Evolutionary conservation across 1,140 invertebrate genomes (phyloP), one percentile per base, ranked within the genome.

Genomic region (Trypoxylus dichotomus): DNA sequence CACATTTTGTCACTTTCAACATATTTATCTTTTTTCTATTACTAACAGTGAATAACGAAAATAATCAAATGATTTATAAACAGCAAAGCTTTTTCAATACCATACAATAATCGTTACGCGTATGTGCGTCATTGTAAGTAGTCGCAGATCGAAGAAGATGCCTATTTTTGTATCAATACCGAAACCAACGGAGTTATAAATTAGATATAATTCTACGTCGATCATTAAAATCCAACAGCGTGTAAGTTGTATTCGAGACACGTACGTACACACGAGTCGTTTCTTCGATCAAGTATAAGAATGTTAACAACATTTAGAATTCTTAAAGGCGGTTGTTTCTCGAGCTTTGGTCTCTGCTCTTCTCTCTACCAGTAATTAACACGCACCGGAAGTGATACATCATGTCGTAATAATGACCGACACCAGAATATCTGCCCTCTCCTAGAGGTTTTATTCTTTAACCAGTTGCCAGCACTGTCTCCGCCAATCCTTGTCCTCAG

Each of bases 371-470:
- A 83, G 84, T 84, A 86, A 86, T 86, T 86, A 86, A 84, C 84
- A 80, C 81, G 79, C 82, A 83, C 83, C 84, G 85, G 85, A 86
- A 86, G 83, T 83, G 85, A 86, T 86, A 83, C 82, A 86, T 86
- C 85, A 86, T 86, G 83, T 82, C 81, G 83, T 85, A 86, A 86
- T 85, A 85, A 86, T 85, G 85, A 85, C 85, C 84, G 83, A 83
- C 82, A 83, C 83, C 80, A 83, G 83, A 85, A 85, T 84, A 85
- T 83, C 80, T 82, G 63, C 77, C 77, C 77, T 77, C 77, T 77
- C 74, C 25, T 68, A 68, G 76, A 80, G 79, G 60, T 82, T 76
- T 81, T 81, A 79, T 82, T 80, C 79, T 80, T 80, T 68, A 68
- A 58, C 25, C 77, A 63, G 74, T 76, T 76, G 77, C 72, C 74